These are phyloP conservation scores for Hyperoodon ampullatus DNA, from an alignment of 2,113 vertebrate genomes.

Conservation along the genomic window DNA sequence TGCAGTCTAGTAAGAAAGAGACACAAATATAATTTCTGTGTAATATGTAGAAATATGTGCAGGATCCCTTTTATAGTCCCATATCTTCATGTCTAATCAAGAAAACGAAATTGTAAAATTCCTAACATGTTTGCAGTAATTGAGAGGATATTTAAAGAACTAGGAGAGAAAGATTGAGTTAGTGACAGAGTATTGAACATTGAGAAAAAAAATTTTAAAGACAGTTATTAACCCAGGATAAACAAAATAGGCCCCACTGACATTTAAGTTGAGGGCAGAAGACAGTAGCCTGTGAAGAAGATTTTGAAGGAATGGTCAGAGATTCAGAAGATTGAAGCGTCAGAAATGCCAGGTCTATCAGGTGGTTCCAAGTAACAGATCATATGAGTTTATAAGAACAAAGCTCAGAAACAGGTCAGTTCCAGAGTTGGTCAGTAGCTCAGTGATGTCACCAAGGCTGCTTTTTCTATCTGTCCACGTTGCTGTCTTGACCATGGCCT, in stretches of 20 bases:
- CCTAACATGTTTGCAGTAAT: slow-evolving; percentile 25
- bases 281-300: background rate
- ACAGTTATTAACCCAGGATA: background rate
- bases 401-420: background rate
- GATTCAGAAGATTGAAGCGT: background rate
- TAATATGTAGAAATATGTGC: background rate
- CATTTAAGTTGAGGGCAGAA: background rate
- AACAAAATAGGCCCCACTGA: background rate
- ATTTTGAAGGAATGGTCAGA: background rate
- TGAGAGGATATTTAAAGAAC: slow-evolving; percentile 25
- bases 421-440: background rate
- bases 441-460: background rate
- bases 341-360: background rate
- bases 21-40: slow-evolving; percentile 5
- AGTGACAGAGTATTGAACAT: slow-evolving; percentile 26
- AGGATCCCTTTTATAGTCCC: slow-evolving; percentile 32
- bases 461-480: background rate
- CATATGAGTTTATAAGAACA: background rate
- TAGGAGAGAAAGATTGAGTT: slow-evolving; percentile 20
- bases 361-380: background rate
- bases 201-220: background rate
- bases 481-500: background rate
- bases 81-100: background rate
- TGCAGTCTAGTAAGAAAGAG: slow-evolving; percentile 3
- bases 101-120: slow-evolving; percentile 50